Evolutionary conservation across 2,888 invertebrate species (phyloP).

Genomic region (Chymomyza fuscimana): DNA sequence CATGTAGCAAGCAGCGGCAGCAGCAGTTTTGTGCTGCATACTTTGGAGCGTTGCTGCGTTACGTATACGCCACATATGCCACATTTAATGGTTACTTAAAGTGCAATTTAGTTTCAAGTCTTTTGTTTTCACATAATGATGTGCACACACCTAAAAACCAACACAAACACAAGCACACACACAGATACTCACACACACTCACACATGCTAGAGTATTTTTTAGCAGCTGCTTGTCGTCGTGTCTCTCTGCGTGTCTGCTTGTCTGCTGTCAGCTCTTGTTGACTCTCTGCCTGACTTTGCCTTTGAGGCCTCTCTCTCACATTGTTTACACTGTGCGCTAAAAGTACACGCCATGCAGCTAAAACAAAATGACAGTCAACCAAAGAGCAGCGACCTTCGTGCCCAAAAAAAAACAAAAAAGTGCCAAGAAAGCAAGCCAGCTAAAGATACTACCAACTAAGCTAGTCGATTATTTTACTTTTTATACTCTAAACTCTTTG

Average conservation of each 20-base stretch:
- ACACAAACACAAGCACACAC: slow-evolving; percentile 9
- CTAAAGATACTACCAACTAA: background rate
- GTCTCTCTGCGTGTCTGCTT: slow-evolving; percentile 3
- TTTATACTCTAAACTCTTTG: background rate
- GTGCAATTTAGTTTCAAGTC: slow-evolving; percentile 61
- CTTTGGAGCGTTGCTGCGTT: slow-evolving; percentile 31
- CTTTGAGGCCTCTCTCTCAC: slow-evolving; percentile 21
- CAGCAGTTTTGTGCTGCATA: slow-evolving; percentile 15
- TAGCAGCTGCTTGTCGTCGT: background rate
- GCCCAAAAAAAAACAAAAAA: slow-evolving; percentile 13
- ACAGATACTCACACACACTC: slow-evolving; percentile 1
- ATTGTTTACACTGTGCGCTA: slow-evolving; percentile 47
- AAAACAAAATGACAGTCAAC: slow-evolving; percentile 48
- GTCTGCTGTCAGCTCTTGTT: slow-evolving; percentile 18
- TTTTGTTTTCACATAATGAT: slow-evolving; percentile 63
- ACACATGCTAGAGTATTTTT: background rate
- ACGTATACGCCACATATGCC: slow-evolving; percentile 33
- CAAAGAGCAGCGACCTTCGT: slow-evolving; percentile 57
- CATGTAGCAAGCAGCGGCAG: background rate
- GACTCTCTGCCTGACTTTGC: slow-evolving; percentile 21
- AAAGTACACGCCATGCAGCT: slow-evolving; percentile 18
- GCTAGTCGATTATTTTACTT: slow-evolving; percentile 48
- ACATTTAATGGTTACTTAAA: slow-evolving; percentile 65
- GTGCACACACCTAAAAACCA: slow-evolving; percentile 27
- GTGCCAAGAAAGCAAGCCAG: background rate